Evolutionary conservation across 30 jellyfish, hydroid and myxozoan species (phyloP), one percentile per base, ranked within the genome.

Genomic region (Pseudorhiza aurosa): DNA sequence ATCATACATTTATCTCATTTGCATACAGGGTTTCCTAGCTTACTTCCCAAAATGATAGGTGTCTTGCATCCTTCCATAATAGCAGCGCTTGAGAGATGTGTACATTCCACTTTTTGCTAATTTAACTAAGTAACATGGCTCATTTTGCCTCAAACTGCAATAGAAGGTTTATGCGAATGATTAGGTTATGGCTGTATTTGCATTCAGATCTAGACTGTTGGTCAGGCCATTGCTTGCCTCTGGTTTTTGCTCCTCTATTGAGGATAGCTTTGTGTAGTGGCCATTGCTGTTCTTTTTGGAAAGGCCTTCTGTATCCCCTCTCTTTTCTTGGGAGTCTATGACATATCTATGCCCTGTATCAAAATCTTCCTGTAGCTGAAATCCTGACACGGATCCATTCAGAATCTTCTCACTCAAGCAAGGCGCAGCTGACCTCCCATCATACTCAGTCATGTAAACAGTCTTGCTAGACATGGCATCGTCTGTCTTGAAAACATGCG

Each of bases 261-360:
- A 68, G 1, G 68, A 21, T 8, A 68, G 15, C 7, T 43, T 43
- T 44, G 46, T 42, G 18, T 22, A 5, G 30, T 17, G 8, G 22
- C 33, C 5, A 10, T 40, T 29, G 19, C 33, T 31, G 25, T 43
- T 68, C 29, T 43, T 44, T 68, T 2, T 58, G 3, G 9, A 29
- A 11, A 6, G n/a, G 22, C 14, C 57, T 19, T 33, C 77, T 8
- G 10, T 32, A 19, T 7, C 5, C 8, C 0, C 50, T 19, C 15
- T 33, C 14, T 22, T 64, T 5, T 12, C 53, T 10, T 26, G 2
- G 8, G 85, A 22, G 4, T 74, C 85, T 15, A 85, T 74, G 45
- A 85, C 85, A 62, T 58, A 85, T 73, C 89, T 60, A 43, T 85
- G 96, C 1, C 96, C 96, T 15, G 96, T 85, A 24, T 85, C 96